Evolutionary conservation across 2,113 vertebrate species (phyloP), one percentile per base, ranked within the genome.

Genomic region (Hiodon tergisus): DNA sequence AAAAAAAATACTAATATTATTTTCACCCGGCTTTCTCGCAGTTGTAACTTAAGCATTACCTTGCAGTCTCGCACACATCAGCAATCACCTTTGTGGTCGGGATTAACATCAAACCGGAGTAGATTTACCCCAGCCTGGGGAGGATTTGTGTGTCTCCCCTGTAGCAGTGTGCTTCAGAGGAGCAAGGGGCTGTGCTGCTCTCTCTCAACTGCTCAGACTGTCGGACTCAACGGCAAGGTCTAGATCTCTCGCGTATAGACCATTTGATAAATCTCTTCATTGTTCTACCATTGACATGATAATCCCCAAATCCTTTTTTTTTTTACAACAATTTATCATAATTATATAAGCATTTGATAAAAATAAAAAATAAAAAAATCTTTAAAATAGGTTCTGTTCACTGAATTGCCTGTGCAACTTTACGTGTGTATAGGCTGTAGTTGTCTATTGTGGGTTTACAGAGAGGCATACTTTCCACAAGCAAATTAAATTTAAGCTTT

Each of bases 21-120:
- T 65, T 77, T 9, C 9, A 2, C 54, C 71, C 55, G 68, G 70
- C 71, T 76, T 80, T 59, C 70, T 73, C 76, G 74, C 77, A 81
- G 84, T 87, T 88, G 84, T 86, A 85, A 84, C 90, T 83, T 89
- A 87, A 89, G 90, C 89, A 88, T 87, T 83, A 87, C 84, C 81
- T 86, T 84, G 79, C 79, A 80, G 86, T 84, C 77, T 78, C 81
- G 78, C 83, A 85, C 83, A 85, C 80, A 81, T 83, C 83, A 84
- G 81, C 82, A 80, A 85, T 82, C 80, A 86, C 82, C 83, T 88
- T 88, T 88, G 87, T 89, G 82, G 84, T 73, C 72, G 77, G 86
- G 86, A 89, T 89, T 88, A 90, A 84, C 82, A 76, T 87, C 82
- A 68, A 74, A 77, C 77, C 52, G 57, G 76, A 83, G 82, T 73